These are phyloP conservation scores for Synanthedon tipuliformis DNA, from an alignment of 2,888 invertebrate genomes.

Conservation along the genomic window DNA sequence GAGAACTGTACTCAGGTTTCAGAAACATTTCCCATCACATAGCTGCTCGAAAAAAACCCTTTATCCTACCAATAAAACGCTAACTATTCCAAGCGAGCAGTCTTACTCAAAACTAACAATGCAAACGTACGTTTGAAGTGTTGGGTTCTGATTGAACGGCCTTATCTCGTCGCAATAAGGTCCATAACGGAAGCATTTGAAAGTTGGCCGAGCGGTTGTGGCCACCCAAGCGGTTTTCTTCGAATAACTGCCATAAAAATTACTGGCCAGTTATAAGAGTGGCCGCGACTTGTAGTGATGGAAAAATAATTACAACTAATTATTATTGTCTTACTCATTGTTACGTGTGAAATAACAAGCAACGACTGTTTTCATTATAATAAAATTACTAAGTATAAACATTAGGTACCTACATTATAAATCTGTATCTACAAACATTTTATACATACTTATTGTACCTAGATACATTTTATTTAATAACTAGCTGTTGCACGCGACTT, in stretches of 20 bases:
- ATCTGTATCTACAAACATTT: too few species aligned
- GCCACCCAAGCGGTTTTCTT: constrained; percentile 47
- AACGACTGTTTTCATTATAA: background rate
- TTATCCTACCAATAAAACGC: constrained; percentile 37
- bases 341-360: background rate
- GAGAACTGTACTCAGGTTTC: background rate
- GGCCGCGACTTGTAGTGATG: background rate
- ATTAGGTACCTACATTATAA: too few species aligned
- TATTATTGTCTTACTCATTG: background rate
- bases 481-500: too few species aligned
- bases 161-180: background rate
- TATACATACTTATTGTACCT: too few species aligned
- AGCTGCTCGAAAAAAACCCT: constrained; percentile 15
- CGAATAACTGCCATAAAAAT: constrained; percentile 42
- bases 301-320: background rate
- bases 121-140: background rate
- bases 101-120: constrained; percentile 13
- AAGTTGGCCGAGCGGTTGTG: constrained; percentile 5
- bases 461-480: too few species aligned
- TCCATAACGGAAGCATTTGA: background rate
- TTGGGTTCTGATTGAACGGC: background rate
- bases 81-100: constrained; percentile 23
- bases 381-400: background rate
- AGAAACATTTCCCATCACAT: background rate
- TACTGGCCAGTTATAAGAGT: constrained; percentile 10